Percentiles rank a stretch among this genome's conserved stretches.
Evolutionary conservation across 1,140 invertebrate genomes (phyloP).

Genomic region (Diprion similis): DNA sequence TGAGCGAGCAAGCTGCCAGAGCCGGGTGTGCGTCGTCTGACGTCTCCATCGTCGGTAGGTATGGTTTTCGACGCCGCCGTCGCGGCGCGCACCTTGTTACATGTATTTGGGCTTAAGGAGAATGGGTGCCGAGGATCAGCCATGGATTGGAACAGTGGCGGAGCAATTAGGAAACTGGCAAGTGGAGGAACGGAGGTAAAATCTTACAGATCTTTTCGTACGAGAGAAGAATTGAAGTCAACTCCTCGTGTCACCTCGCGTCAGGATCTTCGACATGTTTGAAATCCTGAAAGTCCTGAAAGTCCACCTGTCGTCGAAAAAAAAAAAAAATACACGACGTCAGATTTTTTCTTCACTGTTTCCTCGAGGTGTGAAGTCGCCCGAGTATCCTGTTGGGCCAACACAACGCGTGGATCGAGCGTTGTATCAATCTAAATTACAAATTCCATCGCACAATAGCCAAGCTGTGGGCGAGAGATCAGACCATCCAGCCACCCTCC

Average conservation of each 20-base stretch:
- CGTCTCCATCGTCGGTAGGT: not conserved
- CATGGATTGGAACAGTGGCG: too few relatives aligned
- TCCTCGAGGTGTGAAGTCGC: not conserved
- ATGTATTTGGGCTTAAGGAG: too few relatives aligned
- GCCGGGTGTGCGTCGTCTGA: not conserved
- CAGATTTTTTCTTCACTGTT: not conserved
- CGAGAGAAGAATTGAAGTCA: too few relatives aligned
- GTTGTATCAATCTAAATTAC: conserved; percentile 56
- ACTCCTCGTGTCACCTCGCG: too few relatives aligned
- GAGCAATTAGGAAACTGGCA: too few relatives aligned
- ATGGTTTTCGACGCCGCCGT: not conserved
- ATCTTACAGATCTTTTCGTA: too few relatives aligned
- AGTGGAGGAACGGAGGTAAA: too few relatives aligned
- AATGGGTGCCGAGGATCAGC: too few relatives aligned
- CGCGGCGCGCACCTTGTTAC: not conserved
- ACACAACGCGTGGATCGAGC: too few relatives aligned
- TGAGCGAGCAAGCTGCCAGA: not conserved
- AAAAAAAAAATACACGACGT: not conserved
- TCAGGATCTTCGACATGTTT: not conserved
- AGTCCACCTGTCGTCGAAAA: not conserved
- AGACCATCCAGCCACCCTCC: not conserved
- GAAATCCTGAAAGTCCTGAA: not conserved
- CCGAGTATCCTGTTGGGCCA: not conserved
- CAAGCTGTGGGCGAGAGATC: not conserved
- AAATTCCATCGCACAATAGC: conserved; percentile 56